A percentile compares a stretch with the other conserved stretches of the same genome.
Conservation (phyloP, 2,888 invertebrate species). For the Pecten maximus region DNA sequence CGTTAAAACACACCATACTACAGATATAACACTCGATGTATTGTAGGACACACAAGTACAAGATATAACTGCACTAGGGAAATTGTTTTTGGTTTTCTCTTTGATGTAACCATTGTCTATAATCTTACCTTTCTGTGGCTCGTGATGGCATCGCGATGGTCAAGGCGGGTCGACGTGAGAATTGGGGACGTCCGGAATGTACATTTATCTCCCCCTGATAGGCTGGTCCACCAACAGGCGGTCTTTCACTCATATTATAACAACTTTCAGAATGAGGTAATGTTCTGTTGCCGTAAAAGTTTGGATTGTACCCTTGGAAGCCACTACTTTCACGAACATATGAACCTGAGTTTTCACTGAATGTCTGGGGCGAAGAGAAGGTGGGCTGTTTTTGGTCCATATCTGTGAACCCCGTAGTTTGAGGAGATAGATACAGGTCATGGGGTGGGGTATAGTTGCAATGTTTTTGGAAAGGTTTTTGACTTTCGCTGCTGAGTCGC, state of each 20-base stretch:
- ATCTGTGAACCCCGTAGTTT: constrained; percentile 56
- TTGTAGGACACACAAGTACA: no score
- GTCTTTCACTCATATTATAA: constrained; percentile 51
- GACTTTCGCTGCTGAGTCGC: constrained; percentile 60
- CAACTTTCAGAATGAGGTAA: constrained; percentile 57
- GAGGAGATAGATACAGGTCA: constrained; percentile 48
- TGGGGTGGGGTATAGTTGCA: constrained; percentile 54
- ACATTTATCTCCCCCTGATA: constrained; percentile 68
- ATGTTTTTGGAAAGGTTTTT: constrained; percentile 65
- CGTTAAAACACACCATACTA: no score
- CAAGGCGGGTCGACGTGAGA: constrained; percentile 71
- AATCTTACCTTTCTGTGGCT: constrained; percentile 72
- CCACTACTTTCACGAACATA: constrained; percentile 62
- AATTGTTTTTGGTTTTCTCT: neutral
- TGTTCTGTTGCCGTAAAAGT: constrained; percentile 66
- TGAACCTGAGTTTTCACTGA: constrained; percentile 60
- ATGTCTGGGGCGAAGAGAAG: constrained; percentile 59
- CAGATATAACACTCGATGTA: no score
- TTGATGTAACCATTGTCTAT: constrained; percentile 9
- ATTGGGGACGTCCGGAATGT: constrained; percentile 65
- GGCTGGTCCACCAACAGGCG: constrained; percentile 59
- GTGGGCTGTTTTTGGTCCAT: constrained; percentile 67
- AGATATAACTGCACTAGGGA: no score
- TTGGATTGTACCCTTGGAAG: constrained; percentile 68
- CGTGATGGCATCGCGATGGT: constrained; percentile 74